Base-by-base conservation (phyloP, 2,888 invertebrate species). In the Cryptocephalus primarius region DNA sequence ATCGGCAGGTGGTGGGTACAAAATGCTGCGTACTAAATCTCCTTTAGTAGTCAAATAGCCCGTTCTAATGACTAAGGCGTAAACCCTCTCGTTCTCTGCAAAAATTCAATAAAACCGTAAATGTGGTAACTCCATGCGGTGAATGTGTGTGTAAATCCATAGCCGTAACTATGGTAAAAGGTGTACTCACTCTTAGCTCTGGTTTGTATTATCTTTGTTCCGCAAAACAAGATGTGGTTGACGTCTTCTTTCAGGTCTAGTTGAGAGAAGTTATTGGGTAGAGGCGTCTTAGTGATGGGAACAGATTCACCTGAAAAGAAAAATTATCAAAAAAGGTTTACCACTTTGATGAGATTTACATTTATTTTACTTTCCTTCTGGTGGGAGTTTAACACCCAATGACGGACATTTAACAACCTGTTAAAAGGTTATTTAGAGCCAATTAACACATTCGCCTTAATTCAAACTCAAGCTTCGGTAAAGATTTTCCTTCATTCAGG, bases 1-100 rank as follows among this genome's bases (percentile, higher is more conserved):
- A 69, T 94, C 95, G 0, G 93, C 88, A 0, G 95, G 95, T 34
- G 92, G 91, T 1, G 96, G 96, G 68, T 91, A 95, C 59, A 96
- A 74, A 55, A 96, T 96, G 32, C 94, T 91, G 13, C 94, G 79
- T 1, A 96, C 90, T 8, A 96, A 72, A 53, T 68, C 64, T 0
- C 88, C 89, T 67, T 99, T 99, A 49, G 89, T 85, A 0, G 96
- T 96, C 59, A 83, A 80, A 72, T 90, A 95, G 0, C 95, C 89
- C 0, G 90, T 89, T 47, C 89, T 79, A 10, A 88, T 80, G 0
- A 90, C 88, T 33, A 88, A 76, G 0, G 88, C 89, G 47, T 59
- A 47, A 4, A 67, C 63, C 42, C 55, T 56, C 34, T 36, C 36
- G n/a, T 36, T 12, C 6, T 36, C 36, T 11, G 11, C 36, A 11